phyloP scores from a whole-genome alignment of 2,113 vertebrate species.

The Rhynchopsitta pachyrhyncha region DNA sequence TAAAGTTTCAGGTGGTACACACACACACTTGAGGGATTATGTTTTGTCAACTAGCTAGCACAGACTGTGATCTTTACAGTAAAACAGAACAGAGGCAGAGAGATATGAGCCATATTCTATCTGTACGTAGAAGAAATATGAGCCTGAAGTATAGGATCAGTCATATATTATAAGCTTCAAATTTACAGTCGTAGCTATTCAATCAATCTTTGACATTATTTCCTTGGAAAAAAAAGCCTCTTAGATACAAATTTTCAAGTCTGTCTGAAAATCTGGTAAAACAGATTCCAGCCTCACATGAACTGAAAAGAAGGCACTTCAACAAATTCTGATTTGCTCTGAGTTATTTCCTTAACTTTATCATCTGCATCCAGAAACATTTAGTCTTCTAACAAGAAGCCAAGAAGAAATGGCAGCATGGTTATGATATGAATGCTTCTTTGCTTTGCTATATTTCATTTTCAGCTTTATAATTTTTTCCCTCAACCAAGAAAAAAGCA shows the following conservation, averaged over 20 bases:
- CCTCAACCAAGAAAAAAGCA: slow-evolving; percentile 5
- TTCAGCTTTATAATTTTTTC: neutral
- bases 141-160: neutral
- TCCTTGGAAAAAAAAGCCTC: neutral
- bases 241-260: neutral
- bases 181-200: neutral
- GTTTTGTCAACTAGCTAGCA: neutral
- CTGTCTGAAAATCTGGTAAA: neutral
- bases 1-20: neutral
- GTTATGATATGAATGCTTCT: neutral
- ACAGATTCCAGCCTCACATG: neutral
- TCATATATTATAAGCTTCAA: neutral
- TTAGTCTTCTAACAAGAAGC: neutral
- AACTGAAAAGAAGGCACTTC: neutral
- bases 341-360: neutral
- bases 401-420: neutral
- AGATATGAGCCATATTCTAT: neutral
- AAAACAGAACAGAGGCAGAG: neutral
- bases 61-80: neutral
- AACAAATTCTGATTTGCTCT: neutral
- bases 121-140: neutral
- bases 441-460: neutral
- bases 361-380: neutral
- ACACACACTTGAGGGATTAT: neutral
- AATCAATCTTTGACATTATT: neutral